Percentiles rank a stretch among this genome's conserved stretches.
Evolutionary conservation across 2,888 invertebrate species (phyloP).

Genomic region (Allolobophora icterica): DNA sequence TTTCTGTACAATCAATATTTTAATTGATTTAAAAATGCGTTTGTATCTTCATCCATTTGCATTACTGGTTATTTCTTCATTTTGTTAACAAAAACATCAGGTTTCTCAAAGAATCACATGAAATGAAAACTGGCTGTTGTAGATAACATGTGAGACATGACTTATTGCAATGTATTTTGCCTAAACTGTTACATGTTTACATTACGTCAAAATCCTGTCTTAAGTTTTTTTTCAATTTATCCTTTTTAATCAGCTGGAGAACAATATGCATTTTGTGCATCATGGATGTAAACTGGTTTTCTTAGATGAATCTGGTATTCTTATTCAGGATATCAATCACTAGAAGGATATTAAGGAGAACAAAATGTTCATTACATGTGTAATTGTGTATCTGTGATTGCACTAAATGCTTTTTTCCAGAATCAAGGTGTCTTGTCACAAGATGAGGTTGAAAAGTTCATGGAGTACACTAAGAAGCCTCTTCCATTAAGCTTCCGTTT

Average conservation of each 20-base stretch:
- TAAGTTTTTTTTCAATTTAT: too few species aligned
- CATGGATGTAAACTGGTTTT: not conserved
- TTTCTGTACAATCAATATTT: not conserved
- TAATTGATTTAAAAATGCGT: not conserved
- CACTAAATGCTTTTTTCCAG: not conserved
- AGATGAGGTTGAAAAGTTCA: conserved; percentile 19
- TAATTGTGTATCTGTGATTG: not conserved
- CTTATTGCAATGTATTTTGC: too few species aligned
- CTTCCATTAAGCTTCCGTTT: conserved; percentile 21
- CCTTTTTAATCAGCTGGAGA: too few species aligned
- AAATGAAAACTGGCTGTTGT: too few species aligned
- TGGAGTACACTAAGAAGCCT: conserved; percentile 11
- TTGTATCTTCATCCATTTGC: too few species aligned
- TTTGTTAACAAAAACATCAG: too few species aligned
- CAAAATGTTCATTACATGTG: too few species aligned
- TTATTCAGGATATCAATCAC: not conserved
- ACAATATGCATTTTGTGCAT: not conserved
- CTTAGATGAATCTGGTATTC: not conserved
- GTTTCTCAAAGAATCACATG: too few species aligned
- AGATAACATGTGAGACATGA: too few species aligned
- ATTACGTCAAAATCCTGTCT: too few species aligned
- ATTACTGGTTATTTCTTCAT: too few species aligned
- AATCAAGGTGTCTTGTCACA: not conserved
- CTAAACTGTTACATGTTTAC: too few species aligned
- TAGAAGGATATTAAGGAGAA: not conserved